phyloP scores from a whole-genome alignment of 2,797 vertebrate genomes.

The Melanotaenia maccullochi region DNA sequence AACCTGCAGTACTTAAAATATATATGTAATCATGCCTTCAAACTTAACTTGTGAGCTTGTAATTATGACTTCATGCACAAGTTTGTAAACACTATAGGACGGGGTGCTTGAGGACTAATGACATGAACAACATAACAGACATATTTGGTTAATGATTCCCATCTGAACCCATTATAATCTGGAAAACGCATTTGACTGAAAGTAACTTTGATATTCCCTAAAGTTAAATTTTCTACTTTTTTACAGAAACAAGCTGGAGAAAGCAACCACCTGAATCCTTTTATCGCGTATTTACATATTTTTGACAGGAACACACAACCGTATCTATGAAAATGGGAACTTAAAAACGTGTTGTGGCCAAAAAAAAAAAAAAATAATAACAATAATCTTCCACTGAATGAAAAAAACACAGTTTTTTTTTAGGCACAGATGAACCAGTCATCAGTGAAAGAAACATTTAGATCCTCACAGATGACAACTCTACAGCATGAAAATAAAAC shows the following conservation, averaged over 20 bases:
- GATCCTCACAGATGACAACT: not conserved
- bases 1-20: slow-evolving; percentile 10
- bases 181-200: slow-evolving; percentile 19
- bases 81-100: too few species aligned
- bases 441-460: not conserved
- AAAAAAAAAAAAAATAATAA: too few species aligned
- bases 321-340: too few species aligned
- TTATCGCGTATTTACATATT: too few species aligned
- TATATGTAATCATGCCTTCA: not conserved
- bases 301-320: too few species aligned
- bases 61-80: not conserved
- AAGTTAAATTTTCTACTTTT: not conserved
- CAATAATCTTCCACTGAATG: too few species aligned
- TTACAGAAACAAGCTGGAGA: not conserved
- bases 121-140: not conserved
- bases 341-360: too few species aligned
- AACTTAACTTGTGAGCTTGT: not conserved
- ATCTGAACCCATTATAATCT: slow-evolving; percentile 31
- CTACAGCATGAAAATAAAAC: not conserved
- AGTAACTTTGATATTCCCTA: not conserved
- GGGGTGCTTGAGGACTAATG: too few species aligned
- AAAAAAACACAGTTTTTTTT: too few species aligned
- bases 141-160: not conserved
- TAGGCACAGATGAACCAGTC: too few species aligned
- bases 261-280: too few species aligned